A percentile compares a stretch with the other conserved stretches of the same genome.
Conservation (phyloP, 2,888 invertebrate species). For the Stegana nigrithorax region DNA sequence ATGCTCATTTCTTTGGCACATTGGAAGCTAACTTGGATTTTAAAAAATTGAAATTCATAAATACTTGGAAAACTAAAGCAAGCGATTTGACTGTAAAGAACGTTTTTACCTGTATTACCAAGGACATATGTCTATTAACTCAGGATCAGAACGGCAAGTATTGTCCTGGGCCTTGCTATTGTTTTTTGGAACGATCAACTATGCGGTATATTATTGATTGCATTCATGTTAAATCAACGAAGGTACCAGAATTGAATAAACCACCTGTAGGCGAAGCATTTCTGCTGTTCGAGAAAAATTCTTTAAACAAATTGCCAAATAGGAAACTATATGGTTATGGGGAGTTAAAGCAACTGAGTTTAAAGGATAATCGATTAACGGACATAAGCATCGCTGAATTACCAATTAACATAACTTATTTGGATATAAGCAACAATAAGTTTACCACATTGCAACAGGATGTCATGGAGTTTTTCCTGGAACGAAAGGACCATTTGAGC, state of each 20-base stretch:
- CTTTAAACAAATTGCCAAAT: background rate
- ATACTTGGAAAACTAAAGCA: background rate
- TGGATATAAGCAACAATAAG: background rate
- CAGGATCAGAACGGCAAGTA: background rate
- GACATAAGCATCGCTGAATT: background rate
- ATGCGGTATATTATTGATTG: background rate
- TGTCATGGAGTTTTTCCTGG: background rate
- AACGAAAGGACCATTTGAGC: background rate
- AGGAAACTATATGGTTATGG: background rate
- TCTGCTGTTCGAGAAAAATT: background rate
- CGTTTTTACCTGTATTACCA: background rate
- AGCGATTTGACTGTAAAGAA: background rate
- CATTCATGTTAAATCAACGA: background rate
- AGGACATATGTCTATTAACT: background rate
- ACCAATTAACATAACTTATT: background rate
- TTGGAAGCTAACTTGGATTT: no score
- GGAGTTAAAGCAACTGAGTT: background rate
- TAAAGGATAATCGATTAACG: background rate
- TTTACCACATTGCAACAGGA: background rate
- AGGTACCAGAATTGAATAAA: background rate
- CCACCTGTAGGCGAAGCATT: background rate
- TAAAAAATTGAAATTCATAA: background rate
- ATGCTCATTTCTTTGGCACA: no score
- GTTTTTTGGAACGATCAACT: conserved; percentile 1
- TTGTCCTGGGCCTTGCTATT: background rate